Base-by-base conservation (phyloP, 2,888 invertebrate genomes). In the Ophion obscuratus region DNA sequence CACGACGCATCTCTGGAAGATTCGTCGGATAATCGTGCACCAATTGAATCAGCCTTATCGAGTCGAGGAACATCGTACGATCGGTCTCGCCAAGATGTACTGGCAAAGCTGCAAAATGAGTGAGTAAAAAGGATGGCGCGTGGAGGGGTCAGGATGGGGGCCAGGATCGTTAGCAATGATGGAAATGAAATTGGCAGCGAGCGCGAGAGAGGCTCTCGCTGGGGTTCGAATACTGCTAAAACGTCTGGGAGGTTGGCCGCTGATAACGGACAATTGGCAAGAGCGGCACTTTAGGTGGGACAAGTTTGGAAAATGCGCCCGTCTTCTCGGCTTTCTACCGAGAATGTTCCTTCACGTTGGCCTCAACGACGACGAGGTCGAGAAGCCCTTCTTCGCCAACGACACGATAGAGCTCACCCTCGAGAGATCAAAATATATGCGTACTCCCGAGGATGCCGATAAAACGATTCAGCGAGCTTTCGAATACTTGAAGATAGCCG, bases 271-370 rank as follows among this genome's bases (percentile, higher is more conserved):
- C 59, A 61, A 44, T n/a, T 88, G 89, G 88, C 83, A 89, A 27
- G 87, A 85, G 17, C 61, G 76, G 53, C 78, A 87, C 44, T 89
- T 89, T 68, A 86, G 83, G 73, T 88, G 88, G 88, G 85, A 83
- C 6, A 88, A 89, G 81, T 89, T 89, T 67, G 80, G 87, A 82
- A 88, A 86, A 78, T 87, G 84, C 68, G 85, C 89, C 10, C 86
- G 89, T 57, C 75, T 83, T 47, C 71, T 89, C 17, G 89, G 89
- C 66, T 88, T 89, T 77, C 61, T 89, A 61, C 88, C 89, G 67
- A 81, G 86, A 71, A 89, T 89, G 87, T 89, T 89, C 75, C 81
- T 89, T 59, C 86, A 88, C 79, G 66, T 89, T 62, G 89, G 85
- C 1, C 78, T 89, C 7, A 88, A 89, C 70, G 87, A 86, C n/a